A percentile compares a stretch with the other conserved stretches of the same genome.
These are phyloP conservation scores for Pogona vitticeps DNA, from an alignment of 2,113 vertebrate species.

Conservation along the genomic window DNA sequence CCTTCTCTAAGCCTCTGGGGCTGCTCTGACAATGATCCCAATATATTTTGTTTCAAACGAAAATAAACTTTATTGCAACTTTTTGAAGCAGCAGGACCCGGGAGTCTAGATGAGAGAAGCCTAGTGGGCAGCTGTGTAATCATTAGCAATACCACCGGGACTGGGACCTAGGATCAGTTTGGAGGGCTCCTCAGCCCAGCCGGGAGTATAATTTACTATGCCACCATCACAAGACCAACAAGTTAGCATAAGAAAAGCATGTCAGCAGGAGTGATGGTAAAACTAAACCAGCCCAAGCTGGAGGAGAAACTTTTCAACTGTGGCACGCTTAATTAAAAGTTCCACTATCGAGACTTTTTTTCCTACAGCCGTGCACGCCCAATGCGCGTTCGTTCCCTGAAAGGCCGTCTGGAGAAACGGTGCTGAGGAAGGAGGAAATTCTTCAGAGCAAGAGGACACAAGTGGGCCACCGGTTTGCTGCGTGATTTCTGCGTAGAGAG, in stretches of 20 bases:
- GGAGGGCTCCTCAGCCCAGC: conserved; percentile 64
- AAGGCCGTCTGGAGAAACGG: background rate
- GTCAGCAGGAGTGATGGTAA: conserved; percentile 60
- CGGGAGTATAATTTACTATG: conserved; percentile 73
- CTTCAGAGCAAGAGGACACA: background rate
- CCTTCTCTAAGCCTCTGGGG: conserved; percentile 66
- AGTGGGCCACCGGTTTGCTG: no score
- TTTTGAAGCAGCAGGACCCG: conserved; percentile 62
- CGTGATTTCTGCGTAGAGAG: no score
- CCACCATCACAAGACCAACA: conserved; percentile 70
- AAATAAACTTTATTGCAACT: conserved; percentile 76
- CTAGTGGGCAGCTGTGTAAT: conserved; percentile 77
- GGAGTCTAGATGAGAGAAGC: conserved; percentile 59
- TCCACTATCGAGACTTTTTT: conserved; percentile 53
- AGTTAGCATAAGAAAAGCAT: conserved; percentile 63
- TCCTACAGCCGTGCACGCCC: background rate
- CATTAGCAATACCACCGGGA: conserved; percentile 69
- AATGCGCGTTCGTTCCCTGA: background rate
- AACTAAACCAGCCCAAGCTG: conserved; percentile 59
- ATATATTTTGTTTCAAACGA: conserved; percentile 76
- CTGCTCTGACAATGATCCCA: conserved; percentile 70
- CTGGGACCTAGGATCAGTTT: conserved; percentile 58
- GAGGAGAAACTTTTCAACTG: conserved; percentile 39
- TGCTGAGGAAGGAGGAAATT: background rate
- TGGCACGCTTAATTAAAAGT: conserved; percentile 44